Conservation (phyloP, 2,113 vertebrate genomes). For the Piaya cayana region DNA sequence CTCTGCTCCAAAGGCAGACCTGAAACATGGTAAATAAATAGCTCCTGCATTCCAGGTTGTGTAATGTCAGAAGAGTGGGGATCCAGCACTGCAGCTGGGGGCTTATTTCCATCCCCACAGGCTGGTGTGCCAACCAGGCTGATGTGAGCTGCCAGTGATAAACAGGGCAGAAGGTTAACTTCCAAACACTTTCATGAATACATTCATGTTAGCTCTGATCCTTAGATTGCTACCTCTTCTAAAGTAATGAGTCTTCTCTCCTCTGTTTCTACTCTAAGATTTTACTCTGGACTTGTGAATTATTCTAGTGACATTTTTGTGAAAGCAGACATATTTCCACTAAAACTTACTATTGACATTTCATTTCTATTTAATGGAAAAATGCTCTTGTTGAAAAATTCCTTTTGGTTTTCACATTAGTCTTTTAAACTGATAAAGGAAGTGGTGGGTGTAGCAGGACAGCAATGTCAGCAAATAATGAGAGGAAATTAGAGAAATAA, state of each 20-base stretch:
- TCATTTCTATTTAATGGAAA: neutral
- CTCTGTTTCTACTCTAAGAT: neutral
- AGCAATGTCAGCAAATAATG: neutral
- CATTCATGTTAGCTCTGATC: accelerated
- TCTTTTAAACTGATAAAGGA: neutral
- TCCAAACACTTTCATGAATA: neutral
- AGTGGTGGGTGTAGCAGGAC: neutral
- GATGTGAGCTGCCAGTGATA: too few species aligned
- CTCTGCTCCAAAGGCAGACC: neutral
- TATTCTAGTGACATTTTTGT: neutral
- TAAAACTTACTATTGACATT: neutral
- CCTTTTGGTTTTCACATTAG: neutral
- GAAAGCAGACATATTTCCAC: neutral
- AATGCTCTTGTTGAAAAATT: neutral
- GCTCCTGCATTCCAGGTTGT: accelerated
- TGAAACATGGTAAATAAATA: accelerated
- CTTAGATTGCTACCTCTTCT: neutral
- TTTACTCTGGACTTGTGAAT: neutral
- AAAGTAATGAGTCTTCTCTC: neutral
- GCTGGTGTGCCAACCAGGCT: neutral
- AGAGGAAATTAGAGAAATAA: neutral
- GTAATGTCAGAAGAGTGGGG: neutral
- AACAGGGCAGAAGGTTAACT: accelerated
- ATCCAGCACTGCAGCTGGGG: accelerated
- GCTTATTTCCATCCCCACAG: neutral